Evolutionary conservation across 2,888 invertebrate genomes (phyloP).

Genomic region (Rhynchonema sp.): DNA sequence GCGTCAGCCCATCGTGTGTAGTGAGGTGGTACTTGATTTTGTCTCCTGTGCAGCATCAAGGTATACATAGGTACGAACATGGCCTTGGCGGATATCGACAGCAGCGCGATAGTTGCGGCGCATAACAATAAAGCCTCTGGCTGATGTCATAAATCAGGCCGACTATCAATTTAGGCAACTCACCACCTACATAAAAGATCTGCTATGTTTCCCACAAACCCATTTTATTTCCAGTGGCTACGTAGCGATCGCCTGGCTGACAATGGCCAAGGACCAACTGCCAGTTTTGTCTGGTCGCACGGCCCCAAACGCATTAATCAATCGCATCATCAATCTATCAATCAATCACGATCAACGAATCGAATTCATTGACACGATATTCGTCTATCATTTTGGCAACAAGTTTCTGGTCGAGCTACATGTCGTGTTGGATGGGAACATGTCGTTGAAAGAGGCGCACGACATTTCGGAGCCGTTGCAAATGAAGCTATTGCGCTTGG

Average conservation of each 20-base stretch:
- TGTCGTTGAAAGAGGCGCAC: conserved; percentile 28
- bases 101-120: too few species aligned
- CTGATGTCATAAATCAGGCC: too few species aligned
- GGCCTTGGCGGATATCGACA: too few species aligned
- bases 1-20: too few species aligned
- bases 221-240: not conserved
- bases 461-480: conserved; percentile 17
- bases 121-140: too few species aligned
- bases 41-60: too few species aligned
- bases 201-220: too few species aligned
- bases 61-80: too few species aligned
- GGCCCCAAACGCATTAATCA: not conserved
- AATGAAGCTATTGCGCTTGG: not conserved
- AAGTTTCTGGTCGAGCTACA: not conserved
- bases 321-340: not conserved
- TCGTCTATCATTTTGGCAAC: not conserved
- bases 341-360: not conserved
- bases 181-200: too few species aligned
- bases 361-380: not conserved
- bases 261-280: not conserved
- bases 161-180: too few species aligned
- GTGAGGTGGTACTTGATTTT: too few species aligned
- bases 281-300: not conserved
- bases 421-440: conserved; percentile 8
- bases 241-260: not conserved